These are phyloP conservation scores for Heteromormyrus szaboi DNA, from an alignment of 2,797 vertebrate genomes.

Conservation along the genomic window DNA sequence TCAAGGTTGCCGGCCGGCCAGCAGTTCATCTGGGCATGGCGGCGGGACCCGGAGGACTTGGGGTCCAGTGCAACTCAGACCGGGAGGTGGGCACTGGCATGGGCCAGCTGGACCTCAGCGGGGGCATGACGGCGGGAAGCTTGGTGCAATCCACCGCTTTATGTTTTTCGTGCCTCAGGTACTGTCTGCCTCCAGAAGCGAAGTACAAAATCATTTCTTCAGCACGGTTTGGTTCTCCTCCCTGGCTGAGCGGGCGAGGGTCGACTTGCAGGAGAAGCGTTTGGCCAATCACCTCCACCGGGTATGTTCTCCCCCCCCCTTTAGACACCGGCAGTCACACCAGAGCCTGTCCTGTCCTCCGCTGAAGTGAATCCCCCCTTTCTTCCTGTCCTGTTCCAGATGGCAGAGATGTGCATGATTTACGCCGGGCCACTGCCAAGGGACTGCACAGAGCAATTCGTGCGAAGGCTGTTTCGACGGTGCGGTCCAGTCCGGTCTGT, in stretches of 20 bases:
- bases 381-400: constrained; percentile 57
- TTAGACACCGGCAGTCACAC: neutral
- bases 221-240: constrained; percentile 67
- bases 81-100: constrained; percentile 59
- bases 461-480: constrained; percentile 63
- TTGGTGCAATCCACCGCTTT: neutral
- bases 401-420: constrained; percentile 73
- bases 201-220: constrained; percentile 56
- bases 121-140: neutral
- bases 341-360: neutral
- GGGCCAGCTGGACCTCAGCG: neutral
- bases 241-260: constrained; percentile 34
- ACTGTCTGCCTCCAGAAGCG: constrained; percentile 58
- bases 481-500: constrained; percentile 69
- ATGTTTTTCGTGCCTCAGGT: constrained; percentile 49
- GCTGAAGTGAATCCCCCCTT: neutral
- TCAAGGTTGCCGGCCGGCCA: constrained; percentile 55
- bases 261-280: neutral
- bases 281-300: neutral
- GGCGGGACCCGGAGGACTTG: constrained; percentile 32
- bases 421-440: constrained; percentile 75
- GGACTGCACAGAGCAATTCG: constrained; percentile 51
- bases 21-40: constrained; percentile 52
- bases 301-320: neutral
- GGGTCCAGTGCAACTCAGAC: constrained; percentile 58